A percentile compares a stretch with the other conserved stretches of the same genome.
Evolutionary conservation across 2,113 vertebrate species (phyloP).

Genomic region (Sterna hirundo): DNA sequence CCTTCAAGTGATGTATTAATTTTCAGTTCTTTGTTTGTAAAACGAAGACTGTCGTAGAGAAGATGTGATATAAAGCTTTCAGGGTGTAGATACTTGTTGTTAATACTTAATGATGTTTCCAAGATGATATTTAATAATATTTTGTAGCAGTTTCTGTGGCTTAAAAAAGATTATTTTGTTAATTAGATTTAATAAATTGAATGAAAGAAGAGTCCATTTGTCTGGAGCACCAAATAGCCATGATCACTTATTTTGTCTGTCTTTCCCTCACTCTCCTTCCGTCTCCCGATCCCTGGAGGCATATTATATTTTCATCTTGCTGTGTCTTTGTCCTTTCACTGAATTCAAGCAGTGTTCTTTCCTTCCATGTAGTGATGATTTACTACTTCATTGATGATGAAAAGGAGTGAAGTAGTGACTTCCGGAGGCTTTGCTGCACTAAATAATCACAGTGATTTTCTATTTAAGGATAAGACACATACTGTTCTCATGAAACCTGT

Average conservation of each 20-base stretch:
- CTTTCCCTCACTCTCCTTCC: neutral
- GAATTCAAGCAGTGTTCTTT: neutral
- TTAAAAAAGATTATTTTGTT: neutral
- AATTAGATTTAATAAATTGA: conserved; percentile 24
- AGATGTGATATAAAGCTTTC: neutral
- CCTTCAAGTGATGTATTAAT: neutral
- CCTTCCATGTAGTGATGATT: neutral
- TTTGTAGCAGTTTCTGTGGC: neutral
- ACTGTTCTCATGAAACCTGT: neutral
- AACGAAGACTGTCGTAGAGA: neutral
- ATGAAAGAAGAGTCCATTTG: neutral
- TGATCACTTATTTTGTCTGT: neutral
- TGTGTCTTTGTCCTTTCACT: neutral
- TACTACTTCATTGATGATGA: neutral
- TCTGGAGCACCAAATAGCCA: neutral
- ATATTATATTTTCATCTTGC: neutral
- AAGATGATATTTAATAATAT: neutral
- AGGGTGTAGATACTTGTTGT: neutral
- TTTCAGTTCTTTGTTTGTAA: neutral
- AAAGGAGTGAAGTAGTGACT: neutral
- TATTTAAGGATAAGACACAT: neutral
- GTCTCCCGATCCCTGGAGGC: neutral
- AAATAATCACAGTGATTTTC: neutral
- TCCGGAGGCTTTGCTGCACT: neutral
- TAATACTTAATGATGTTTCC: neutral